These are phyloP conservation scores for Fregetta grallaria DNA, from an alignment of 2,113 vertebrate genomes.

Conservation along the genomic window DNA sequence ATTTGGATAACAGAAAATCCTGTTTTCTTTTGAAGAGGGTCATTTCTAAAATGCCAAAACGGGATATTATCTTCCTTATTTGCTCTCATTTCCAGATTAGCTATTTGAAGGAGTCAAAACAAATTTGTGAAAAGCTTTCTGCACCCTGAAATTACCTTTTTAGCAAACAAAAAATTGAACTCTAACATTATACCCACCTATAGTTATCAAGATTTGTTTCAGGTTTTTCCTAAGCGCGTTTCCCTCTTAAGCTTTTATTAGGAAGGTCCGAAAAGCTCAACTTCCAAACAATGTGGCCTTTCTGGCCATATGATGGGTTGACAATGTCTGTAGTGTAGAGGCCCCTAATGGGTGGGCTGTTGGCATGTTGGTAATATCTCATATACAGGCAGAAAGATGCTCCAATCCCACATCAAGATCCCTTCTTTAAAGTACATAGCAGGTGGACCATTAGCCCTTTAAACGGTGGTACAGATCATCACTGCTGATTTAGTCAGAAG, in stretches of 20 bases:
- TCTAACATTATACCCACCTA: neutral
- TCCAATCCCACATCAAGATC: neutral
- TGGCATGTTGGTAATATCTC: neutral
- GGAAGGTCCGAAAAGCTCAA: neutral
- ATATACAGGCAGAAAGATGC: neutral
- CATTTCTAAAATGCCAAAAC: neutral
- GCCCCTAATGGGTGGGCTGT: neutral
- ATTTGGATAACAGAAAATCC: neutral
- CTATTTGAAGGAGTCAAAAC: constrained; percentile 20
- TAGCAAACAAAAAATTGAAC: constrained; percentile 7
- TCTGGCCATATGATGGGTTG: neutral
- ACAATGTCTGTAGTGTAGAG: neutral
- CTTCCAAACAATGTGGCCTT: neutral
- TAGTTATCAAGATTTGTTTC: neutral
- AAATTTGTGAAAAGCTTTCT: neutral
- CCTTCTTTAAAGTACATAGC: neutral
- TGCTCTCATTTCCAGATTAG: constrained; percentile 21
- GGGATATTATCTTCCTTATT: constrained; percentile 5
- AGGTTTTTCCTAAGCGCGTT: neutral
- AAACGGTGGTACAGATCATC: neutral
- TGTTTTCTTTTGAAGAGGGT: constrained; percentile 1
- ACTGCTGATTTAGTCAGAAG: neutral
- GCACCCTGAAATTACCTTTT: neutral
- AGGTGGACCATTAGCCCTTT: neutral
- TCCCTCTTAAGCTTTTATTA: neutral